These are phyloP conservation scores for Amia ocellicauda DNA, from an alignment of 2,113 vertebrate species.

Conservation along the genomic window DNA sequence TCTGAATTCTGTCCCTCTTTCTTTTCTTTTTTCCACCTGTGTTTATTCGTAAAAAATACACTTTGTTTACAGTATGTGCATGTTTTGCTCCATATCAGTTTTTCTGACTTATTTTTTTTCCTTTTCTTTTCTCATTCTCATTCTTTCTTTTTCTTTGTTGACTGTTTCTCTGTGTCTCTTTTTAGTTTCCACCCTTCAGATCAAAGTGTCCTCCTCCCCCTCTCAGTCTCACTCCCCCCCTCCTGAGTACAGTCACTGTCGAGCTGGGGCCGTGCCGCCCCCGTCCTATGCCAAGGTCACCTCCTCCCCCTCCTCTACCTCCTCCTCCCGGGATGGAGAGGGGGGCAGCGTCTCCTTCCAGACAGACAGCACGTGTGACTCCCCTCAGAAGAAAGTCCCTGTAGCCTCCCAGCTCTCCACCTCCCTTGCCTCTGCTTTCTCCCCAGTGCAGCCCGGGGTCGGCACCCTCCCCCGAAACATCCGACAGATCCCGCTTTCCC, in stretches of 20 bases:
- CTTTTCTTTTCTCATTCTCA: constrained; percentile 45
- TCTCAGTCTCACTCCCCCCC: constrained; percentile 69
- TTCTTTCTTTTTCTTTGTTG: constrained; percentile 49
- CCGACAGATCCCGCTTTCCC: constrained; percentile 74
- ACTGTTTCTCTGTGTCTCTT: constrained; percentile 53
- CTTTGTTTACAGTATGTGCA: constrained; percentile 61
- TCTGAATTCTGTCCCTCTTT: no score
- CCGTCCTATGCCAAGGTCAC: constrained; percentile 64
- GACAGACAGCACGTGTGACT: constrained; percentile 30
- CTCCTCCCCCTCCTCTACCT: constrained; percentile 55
- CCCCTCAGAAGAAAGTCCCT: constrained; percentile 63
- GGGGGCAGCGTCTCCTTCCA: constrained; percentile 37
- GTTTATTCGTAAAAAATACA: constrained; percentile 7
- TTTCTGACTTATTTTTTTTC: constrained; percentile 52
- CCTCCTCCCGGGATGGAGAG: constrained; percentile 55
- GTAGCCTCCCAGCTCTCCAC: constrained; percentile 73
- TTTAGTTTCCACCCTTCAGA: constrained; percentile 70
- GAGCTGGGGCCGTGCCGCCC: constrained; percentile 62
- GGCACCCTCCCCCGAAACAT: constrained; percentile 58
- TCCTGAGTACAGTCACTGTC: constrained; percentile 66
- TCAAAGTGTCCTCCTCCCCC: constrained; percentile 70
- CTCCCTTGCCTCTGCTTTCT: constrained; percentile 68
- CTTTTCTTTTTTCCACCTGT: no score
- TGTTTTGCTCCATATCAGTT: no score
- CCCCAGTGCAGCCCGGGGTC: constrained; percentile 66